Conservation (phyloP, 2,888 invertebrate species). For the Exocentrus adspersus region DNA sequence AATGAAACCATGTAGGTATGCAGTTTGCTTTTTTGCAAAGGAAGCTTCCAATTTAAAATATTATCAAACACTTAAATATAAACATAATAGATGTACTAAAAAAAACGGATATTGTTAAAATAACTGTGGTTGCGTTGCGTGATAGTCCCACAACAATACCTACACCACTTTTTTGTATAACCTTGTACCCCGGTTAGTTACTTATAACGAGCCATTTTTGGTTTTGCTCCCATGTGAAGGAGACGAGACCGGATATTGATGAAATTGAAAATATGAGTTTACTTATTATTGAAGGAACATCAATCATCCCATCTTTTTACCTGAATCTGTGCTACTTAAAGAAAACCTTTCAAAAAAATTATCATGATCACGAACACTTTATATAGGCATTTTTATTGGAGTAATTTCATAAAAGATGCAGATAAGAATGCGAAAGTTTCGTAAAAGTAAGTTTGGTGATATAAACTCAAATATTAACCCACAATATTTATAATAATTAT, state of each 20-base stretch:
- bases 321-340: constrained; percentile 22
- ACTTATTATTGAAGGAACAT: constrained; percentile 23
- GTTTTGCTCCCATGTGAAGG: constrained; percentile 25
- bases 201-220: constrained; percentile 7
- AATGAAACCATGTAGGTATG: not conserved
- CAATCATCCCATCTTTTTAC: constrained; percentile 21
- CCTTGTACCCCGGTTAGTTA: constrained; percentile 5
- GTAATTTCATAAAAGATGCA: not conserved
- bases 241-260: constrained; percentile 24
- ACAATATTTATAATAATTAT: no score
- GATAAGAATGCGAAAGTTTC: not conserved
- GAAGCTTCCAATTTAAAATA: not conserved
- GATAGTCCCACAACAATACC: constrained; percentile 1
- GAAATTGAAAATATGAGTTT: constrained; percentile 29
- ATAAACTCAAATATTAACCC: no score
- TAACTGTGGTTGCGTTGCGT: constrained; percentile 15
- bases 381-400: constrained; percentile 6
- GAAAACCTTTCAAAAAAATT: no score
- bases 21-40: not conserved
- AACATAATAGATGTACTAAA: not conserved
- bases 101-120: constrained; percentile 19
- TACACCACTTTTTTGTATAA: not conserved
- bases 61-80: constrained; percentile 8
- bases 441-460: no score
- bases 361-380: constrained; percentile 21